phyloP scores from a whole-genome alignment of 2,797 vertebrate genomes.

The Enoplosus armatus region DNA sequence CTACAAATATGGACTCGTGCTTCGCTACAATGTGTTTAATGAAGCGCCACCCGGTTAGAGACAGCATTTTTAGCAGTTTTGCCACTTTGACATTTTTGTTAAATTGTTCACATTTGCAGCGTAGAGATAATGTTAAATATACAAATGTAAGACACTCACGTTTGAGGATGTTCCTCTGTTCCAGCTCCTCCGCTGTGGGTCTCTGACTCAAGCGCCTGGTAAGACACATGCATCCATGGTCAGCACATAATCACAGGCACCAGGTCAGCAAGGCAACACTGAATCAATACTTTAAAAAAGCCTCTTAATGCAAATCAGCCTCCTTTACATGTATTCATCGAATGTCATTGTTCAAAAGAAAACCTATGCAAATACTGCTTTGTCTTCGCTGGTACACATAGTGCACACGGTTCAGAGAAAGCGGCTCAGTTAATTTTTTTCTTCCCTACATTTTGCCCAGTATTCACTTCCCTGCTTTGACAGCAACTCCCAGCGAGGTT shows the following conservation, averaged over 20 bases:
- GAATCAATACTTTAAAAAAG: background rate
- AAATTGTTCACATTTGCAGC: background rate
- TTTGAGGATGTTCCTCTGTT: conserved; percentile 99
- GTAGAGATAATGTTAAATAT: background rate
- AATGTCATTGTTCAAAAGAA: conserved; percentile 26
- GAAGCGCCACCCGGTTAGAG: background rate
- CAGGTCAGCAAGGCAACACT: conserved; percentile 9
- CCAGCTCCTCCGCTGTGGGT: conserved; percentile 96
- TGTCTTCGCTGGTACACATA: background rate
- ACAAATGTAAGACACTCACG: conserved; percentile 87
- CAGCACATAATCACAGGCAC: conserved; percentile 37
- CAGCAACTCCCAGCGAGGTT: conserved; percentile 26
- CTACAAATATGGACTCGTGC: conserved; percentile 2
- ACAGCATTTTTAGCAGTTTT: background rate
- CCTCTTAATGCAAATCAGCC: background rate
- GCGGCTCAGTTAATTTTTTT: conserved; percentile 19
- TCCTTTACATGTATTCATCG: background rate
- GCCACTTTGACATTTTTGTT: background rate
- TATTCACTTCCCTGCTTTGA: conserved; percentile 37
- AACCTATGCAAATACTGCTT: background rate
- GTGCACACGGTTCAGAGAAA: conserved; percentile 3
- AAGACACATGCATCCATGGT: conserved; percentile 73
- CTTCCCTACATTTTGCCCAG: conserved; percentile 23
- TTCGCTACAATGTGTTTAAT: background rate
- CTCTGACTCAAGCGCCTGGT: conserved; percentile 97